These are phyloP conservation scores for Tethya wilhelma DNA, from an alignment of 37 sponge, comb jelly and placozoan species.

Conservation along the genomic window DNA sequence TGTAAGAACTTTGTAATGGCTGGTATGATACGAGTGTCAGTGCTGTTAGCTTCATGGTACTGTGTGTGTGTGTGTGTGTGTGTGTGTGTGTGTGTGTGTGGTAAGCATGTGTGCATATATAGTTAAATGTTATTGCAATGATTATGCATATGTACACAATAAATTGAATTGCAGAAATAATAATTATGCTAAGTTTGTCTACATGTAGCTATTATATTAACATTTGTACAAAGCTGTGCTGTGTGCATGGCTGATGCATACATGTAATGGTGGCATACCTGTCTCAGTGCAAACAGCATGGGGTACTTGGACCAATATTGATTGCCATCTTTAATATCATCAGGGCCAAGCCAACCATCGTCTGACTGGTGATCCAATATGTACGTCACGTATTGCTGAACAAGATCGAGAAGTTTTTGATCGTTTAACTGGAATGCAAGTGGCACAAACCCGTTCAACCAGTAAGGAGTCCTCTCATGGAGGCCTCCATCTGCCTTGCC, in stretches of 20 bases:
- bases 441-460: conserved; percentile 84
- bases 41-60: conserved; percentile 72
- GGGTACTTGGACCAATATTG: conserved; percentile 80
- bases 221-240: no score
- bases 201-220: not conserved
- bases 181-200: not conserved
- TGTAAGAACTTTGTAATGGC: conserved; percentile 71
- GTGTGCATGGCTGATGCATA: no score
- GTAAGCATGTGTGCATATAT: no score
- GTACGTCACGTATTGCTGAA: conserved; percentile 51
- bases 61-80: no score
- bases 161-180: no score
- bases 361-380: conserved; percentile 64
- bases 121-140: no score
- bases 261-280: conserved; percentile 3
- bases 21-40: conserved; percentile 52
- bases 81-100: no score
- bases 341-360: conserved; percentile 73
- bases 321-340: conserved; percentile 64
- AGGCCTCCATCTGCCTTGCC: conserved; percentile 64
- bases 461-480: conserved; percentile 83
- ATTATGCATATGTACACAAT: no score
- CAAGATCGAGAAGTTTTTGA: conserved; percentile 18
- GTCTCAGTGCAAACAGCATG: conserved; percentile 45
- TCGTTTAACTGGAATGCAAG: conserved; percentile 77